Evolutionary conservation across 2,888 invertebrate species (phyloP).

Genomic region (Aquatica leii): DNA sequence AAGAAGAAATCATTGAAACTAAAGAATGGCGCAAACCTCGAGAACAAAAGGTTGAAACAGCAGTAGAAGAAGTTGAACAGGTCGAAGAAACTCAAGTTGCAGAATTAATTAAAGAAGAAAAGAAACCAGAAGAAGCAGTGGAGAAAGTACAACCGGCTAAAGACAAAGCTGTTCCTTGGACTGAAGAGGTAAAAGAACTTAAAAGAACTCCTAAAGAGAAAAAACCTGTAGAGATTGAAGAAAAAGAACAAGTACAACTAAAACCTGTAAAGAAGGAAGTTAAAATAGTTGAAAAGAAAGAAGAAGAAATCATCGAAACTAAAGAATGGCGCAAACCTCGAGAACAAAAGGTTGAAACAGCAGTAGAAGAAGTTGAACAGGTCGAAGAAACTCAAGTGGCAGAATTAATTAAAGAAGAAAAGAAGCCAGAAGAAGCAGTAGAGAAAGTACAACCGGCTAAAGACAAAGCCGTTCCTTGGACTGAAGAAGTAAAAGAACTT

Average conservation of each 20-base stretch:
- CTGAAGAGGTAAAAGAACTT: slow-evolving; percentile 67
- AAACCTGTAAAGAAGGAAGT: slow-evolving; percentile 60
- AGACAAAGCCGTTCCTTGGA: slow-evolving; percentile 61
- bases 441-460: slow-evolving; percentile 25
- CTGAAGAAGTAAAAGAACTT: slow-evolving; percentile 66
- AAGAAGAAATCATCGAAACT: slow-evolving; percentile 21
- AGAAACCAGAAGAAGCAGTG: slow-evolving; percentile 20
- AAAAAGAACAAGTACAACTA: slow-evolving; percentile 62
- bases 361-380: slow-evolving; percentile 42
- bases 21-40: slow-evolving; percentile 34
- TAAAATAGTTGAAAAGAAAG: slow-evolving; percentile 8
- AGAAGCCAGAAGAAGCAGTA: slow-evolving; percentile 17
- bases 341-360: slow-evolving; percentile 19
- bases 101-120: slow-evolving; percentile 24
- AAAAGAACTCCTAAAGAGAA: slow-evolving; percentile 58
- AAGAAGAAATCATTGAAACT: slow-evolving; percentile 35
- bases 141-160: slow-evolving; percentile 25
- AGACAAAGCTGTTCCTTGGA: slow-evolving; percentile 61
- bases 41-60: slow-evolving; percentile 15
- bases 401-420: too few species aligned
- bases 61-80: slow-evolving; percentile 40
- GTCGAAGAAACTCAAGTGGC: slow-evolving; percentile 16
- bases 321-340: slow-evolving; percentile 36
- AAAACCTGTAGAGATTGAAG: slow-evolving; percentile 57
- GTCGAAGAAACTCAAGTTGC: slow-evolving; percentile 48